Evolutionary conservation across 2,113 vertebrate genomes (phyloP).

Genomic region (Emberiza fucata): DNA sequence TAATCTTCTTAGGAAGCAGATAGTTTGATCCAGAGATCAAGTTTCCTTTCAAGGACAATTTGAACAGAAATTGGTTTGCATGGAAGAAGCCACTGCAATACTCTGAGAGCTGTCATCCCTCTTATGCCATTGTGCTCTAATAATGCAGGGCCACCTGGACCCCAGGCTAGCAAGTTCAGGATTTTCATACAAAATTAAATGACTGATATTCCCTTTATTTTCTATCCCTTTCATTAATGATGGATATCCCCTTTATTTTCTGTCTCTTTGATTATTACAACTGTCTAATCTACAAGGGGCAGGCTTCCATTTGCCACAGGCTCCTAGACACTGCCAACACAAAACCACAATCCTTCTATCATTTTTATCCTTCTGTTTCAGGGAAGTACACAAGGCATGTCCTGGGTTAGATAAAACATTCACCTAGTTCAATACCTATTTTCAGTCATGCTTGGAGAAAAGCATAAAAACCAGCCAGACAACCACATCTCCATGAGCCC

Average conservation of each 20-base stretch:
- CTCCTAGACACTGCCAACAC: background rate
- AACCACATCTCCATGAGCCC: background rate
- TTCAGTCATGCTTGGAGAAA: background rate
- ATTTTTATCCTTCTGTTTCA: background rate
- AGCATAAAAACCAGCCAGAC: background rate
- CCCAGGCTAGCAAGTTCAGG: background rate
- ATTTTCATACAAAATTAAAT: background rate
- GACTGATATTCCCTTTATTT: background rate
- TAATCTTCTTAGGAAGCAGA: background rate
- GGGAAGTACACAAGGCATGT: background rate
- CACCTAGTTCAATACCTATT: background rate
- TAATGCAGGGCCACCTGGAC: background rate
- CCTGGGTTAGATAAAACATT: background rate
- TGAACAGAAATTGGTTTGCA: slow-evolving; percentile 3
- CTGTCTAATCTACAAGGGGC: background rate
- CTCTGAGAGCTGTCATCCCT: background rate
- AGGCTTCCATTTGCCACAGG: background rate
- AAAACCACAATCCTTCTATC: background rate
- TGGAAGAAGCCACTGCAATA: background rate
- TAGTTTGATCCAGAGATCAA: background rate
- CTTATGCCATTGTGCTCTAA: background rate
- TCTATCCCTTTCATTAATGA: background rate
- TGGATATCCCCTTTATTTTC: background rate
- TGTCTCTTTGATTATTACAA: background rate
- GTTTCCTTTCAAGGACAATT: background rate